Evolutionary conservation across 1,140 invertebrate genomes (phyloP).

Genomic region (Epicauta chinensis): DNA sequence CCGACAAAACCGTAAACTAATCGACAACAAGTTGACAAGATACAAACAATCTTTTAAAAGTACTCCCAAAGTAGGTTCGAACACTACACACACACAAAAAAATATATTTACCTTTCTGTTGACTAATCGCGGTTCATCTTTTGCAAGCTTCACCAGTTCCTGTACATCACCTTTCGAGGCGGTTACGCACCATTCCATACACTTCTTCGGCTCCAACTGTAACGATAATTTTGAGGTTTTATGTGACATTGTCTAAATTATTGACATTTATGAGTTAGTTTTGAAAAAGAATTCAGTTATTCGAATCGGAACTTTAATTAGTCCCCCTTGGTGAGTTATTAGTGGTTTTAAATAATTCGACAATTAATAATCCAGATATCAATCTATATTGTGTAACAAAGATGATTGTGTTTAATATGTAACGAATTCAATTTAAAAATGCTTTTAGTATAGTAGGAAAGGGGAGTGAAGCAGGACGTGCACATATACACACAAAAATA

Average conservation of each 20-base stretch:
- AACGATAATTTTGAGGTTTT: constrained; percentile 25
- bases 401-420: constrained; percentile 6
- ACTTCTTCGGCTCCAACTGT: constrained; percentile 55
- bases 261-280: constrained; percentile 14
- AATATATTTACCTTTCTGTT: constrained; percentile 66
- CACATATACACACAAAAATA: too few species aligned
- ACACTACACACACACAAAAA: background rate
- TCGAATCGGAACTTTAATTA: constrained; percentile 23
- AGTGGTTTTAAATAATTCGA: constrained; percentile 23
- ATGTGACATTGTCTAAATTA: constrained; percentile 9
- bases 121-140: constrained; percentile 72
- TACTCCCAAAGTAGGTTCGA: background rate
- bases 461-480: too few species aligned
- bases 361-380: constrained; percentile 26
- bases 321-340: constrained; percentile 16
- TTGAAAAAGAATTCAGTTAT: constrained; percentile 5
- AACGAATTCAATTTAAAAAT: constrained; percentile 22
- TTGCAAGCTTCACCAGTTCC: constrained; percentile 69
- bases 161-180: constrained; percentile 79
- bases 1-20: constrained; percentile 10
- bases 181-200: constrained; percentile 78
- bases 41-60: background rate
- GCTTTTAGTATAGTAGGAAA: background rate
- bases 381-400: constrained; percentile 10
- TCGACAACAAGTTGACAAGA: background rate